Base-by-base conservation (phyloP, 2,113 vertebrate genomes). In the Phainopepla nitens region DNA sequence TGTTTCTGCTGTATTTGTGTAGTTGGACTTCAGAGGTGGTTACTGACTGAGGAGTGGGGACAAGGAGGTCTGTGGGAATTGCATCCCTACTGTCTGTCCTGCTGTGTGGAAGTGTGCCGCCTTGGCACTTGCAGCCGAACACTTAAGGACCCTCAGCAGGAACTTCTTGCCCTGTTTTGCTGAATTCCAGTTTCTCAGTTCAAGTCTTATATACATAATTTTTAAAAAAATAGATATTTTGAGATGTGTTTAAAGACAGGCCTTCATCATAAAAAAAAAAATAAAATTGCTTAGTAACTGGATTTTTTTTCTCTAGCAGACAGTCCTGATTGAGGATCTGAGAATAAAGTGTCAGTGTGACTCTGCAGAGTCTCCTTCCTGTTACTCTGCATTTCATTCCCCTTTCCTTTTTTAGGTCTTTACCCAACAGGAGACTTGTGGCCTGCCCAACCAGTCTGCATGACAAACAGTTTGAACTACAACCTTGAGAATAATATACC, bases 401-500 rank as follows among this genome's bases (percentile, higher is more conserved):
- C 25, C 22, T 89, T 89, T 65, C 73, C 39, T 57, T 78, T 85
- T 65, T 71, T 94, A 95, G 98, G 98, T 93, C 98, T 98, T 69
- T 99, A 98, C 88, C 70, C 98, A 29, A 77, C 98, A 6, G 99
- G 98, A 85, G 98, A 99, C 87, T 97, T 98, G 29, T 99, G 99
- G 99, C 97, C 99, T 7, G 91, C 98, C 19, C 98, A 98, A 39
- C 98, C 99, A 7, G 94, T 98, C 82, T 99, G 99, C 17, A 84
- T 99, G 94, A 98, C 99, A 54, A 99, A 98, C 81, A 97, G 98
- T 93, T 98, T 99, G 91, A 98, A 98, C 96, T 99, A 99, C 94
- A 98, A 98, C 89, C 96, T 99, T 93, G 97, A 98, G n/a, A 99
- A 97, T 89, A 96, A 98, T 11, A 82, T 98, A 77, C 97, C 98